Base-by-base conservation (phyloP, 1,140 invertebrate species). In the Platyscapa corneri region DNA sequence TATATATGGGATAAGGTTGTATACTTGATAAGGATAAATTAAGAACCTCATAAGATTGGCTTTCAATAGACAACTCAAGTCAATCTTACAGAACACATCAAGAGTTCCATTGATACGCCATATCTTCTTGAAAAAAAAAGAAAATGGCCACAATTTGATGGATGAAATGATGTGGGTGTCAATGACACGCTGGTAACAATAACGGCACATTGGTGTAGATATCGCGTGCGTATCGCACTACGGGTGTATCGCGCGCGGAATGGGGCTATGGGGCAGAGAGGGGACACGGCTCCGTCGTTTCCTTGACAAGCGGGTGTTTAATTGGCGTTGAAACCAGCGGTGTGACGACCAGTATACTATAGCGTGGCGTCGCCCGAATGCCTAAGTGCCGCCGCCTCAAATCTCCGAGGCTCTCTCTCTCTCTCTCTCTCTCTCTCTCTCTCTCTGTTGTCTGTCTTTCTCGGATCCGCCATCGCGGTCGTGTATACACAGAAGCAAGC, bases 281-380 rank as follows among this genome's bases (percentile, higher is more conserved):
- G 81, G 85, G 86, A 65, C 81, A 32, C 70, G 30, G 70, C 82
- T 79, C 85, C 86, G 87, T 90, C 87, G 90, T 91, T 90, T 92
- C 90, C 93, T 92, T 93, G 93, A 93, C 92, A 93, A 92, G 92
- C 92, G 92, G 91, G 91, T 93, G 93, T 93, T 93, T 93, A 93
- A 93, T 93, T 93, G 92, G 93, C 93, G 93, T 93, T 93, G 92
- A 93, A 93, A 93, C 90, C 92, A 93, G 90, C 90, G 90, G 92
- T 93, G 92, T 93, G 93, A 93, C 93, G 92, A 90, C 86, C 83
- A 49, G 88, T 88, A 87, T 88, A 88, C 87, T 89, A 90, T 89
- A 90, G 86, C 88, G 90, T 91, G 89, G 90, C 90, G 90, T 92
- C 91, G 91, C 90, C 90, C 90, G 90, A 91, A 60, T 53, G 32